Percentiles rank a stretch among this genome's conserved stretches.
phyloP scores from a whole-genome alignment of 2,888 invertebrate species.

The Iphiclides podalirius region DNA sequence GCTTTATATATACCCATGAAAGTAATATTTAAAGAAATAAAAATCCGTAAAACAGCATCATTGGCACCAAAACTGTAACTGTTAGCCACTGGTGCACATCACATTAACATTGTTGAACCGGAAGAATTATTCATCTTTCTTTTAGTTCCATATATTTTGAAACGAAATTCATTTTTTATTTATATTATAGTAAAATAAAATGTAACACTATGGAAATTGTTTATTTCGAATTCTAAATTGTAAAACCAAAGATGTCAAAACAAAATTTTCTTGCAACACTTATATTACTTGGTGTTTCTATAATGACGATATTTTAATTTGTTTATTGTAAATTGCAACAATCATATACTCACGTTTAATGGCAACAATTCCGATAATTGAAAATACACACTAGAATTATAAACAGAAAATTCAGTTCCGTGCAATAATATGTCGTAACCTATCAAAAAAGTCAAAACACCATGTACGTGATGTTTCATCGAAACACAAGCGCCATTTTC shows the following conservation, averaged over 20 bases:
- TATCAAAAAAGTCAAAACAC: not conserved
- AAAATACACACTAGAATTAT: not conserved
- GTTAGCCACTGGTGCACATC: no score
- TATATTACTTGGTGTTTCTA: constrained; percentile 64
- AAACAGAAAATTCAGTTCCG: not conserved
- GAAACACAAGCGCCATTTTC: constrained; percentile 26
- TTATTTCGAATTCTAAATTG: no score
- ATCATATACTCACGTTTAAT: constrained; percentile 60
- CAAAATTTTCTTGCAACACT: constrained; percentile 68
- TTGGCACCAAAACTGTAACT: no score
- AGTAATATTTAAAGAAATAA: no score
- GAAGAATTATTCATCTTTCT: no score
- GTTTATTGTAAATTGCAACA: constrained; percentile 67
- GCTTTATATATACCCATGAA: no score
- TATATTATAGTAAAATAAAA: no score
- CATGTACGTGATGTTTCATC: not conserved
- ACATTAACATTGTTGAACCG: no score
- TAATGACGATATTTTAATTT: constrained; percentile 50
- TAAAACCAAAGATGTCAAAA: constrained; percentile 27
- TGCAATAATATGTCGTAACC: not conserved
- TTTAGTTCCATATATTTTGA: no score
- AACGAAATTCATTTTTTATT: no score
- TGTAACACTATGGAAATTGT: no score
- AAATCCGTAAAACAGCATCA: no score
- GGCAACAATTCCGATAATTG: constrained; percentile 58